A percentile compares a stretch with the other conserved stretches of the same genome.
These are phyloP conservation scores for Dryomyza anilis DNA, from an alignment of 2,888 invertebrate genomes.

Conservation along the genomic window DNA sequence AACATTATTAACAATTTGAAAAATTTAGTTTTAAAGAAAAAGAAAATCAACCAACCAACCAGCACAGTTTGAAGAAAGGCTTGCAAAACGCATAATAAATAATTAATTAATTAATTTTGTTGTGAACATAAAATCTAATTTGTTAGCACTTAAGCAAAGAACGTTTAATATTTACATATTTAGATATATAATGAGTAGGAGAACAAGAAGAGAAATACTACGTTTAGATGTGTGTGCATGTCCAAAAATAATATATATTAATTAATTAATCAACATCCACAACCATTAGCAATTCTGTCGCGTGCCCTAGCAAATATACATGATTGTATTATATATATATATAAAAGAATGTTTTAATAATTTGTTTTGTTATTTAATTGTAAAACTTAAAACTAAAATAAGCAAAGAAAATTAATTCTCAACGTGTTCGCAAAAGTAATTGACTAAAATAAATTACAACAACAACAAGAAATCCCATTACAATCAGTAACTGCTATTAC, in stretches of 20 bases:
- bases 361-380: neutral
- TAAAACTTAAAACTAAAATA: neutral
- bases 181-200: slow-evolving; percentile 3
- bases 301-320: no score
- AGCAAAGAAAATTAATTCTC: neutral
- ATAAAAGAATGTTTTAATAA: neutral
- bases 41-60: neutral
- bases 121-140: slow-evolving; percentile 14
- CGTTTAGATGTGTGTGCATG: slow-evolving; percentile 18
- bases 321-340: slow-evolving; percentile 1
- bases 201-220: no score
- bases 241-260: neutral
- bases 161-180: slow-evolving; percentile 7
- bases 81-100: neutral
- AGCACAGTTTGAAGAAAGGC: neutral
- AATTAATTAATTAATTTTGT: slow-evolving; percentile 11
- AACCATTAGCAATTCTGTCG: no score
- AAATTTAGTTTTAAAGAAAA: no score
- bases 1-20: no score
- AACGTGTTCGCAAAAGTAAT: neutral
- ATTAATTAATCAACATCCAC: no score
- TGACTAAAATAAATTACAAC: no score
- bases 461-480: neutral
- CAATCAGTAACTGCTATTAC: neutral
- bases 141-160: slow-evolving; percentile 13